These are phyloP conservation scores for Parochlus steinenii DNA, from an alignment of 2,888 invertebrate genomes.

Conservation along the genomic window DNA sequence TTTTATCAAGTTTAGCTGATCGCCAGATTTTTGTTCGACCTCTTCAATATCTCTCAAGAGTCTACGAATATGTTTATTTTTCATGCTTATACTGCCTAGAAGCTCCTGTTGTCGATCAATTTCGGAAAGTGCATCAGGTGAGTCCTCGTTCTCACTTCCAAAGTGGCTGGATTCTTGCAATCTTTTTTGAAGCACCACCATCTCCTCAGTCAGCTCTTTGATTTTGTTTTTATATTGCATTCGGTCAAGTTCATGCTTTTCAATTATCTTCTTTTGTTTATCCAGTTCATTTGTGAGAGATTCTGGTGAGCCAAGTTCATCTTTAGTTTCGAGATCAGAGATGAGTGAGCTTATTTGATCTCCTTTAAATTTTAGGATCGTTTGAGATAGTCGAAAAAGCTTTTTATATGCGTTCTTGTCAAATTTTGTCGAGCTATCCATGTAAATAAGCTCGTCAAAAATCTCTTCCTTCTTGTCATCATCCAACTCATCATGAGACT, in stretches of 20 bases:
- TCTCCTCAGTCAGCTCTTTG: conserved; percentile 26
- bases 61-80: conserved; percentile 63
- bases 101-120: conserved; percentile 36
- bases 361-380: conserved; percentile 24
- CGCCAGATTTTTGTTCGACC: conserved; percentile 25
- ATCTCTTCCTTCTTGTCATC: conserved; percentile 22
- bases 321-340: too few relatives aligned
- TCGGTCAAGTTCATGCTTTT: conserved; percentile 24
- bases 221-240: conserved; percentile 20
- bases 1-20: conserved; percentile 25
- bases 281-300: conserved; percentile 27
- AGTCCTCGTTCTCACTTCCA: conserved; percentile 28
- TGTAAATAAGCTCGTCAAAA: conserved; percentile 22
- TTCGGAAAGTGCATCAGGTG: conserved; percentile 34
- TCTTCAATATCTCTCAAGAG: conserved; percentile 56
- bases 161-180: conserved; percentile 22
- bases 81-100: conserved; percentile 34
- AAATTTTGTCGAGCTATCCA: conserved; percentile 25
- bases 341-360: conserved; percentile 18
- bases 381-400: conserved; percentile 24
- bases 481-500: conserved; percentile 11
- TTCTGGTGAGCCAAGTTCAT: too few relatives aligned
- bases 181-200: conserved; percentile 22
- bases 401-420: conserved; percentile 25
- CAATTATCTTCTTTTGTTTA: conserved; percentile 24